Percentiles rank a stretch among this genome's conserved stretches.
Conservation (phyloP, 2,888 invertebrate species). For the Melanostoma mellinum region DNA sequence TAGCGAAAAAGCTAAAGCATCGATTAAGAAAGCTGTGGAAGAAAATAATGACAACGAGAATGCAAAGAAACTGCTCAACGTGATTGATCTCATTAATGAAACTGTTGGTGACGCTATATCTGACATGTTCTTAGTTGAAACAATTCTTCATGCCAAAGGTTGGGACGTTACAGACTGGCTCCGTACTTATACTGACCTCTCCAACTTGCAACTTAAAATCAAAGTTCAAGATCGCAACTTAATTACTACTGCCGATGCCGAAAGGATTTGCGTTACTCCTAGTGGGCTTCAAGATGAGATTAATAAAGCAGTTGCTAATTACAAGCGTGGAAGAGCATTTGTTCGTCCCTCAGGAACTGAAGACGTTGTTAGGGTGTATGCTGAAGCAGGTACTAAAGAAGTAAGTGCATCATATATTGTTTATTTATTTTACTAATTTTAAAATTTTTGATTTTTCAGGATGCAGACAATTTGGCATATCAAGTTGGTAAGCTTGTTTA, state of each 20-base stretch:
- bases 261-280: slow-evolving; percentile 91
- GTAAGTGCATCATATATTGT: slow-evolving; percentile 78
- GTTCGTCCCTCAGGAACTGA: slow-evolving; percentile 99
- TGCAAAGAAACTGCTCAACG: slow-evolving; percentile 85
- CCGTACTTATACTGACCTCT: slow-evolving; percentile 91
- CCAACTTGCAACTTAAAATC: slow-evolving; percentile 94
- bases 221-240: slow-evolving; percentile 92
- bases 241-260: slow-evolving; percentile 94
- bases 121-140: slow-evolving; percentile 96
- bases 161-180: slow-evolving; percentile 93
- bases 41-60: slow-evolving; percentile 75
- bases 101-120: slow-evolving; percentile 98
- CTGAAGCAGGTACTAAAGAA: slow-evolving; percentile 92
- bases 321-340: slow-evolving; percentile 91
- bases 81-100: slow-evolving; percentile 95
- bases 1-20: slow-evolving; percentile 86
- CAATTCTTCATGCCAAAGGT: slow-evolving; percentile 91
- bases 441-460: slow-evolving; percentile 77
- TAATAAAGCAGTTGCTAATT: slow-evolving; percentile 87
- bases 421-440: neutral
- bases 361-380: slow-evolving; percentile 97
- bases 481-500: slow-evolving; percentile 90
- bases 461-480: slow-evolving; percentile 88
- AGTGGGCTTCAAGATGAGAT: slow-evolving; percentile 92
- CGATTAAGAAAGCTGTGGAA: slow-evolving; percentile 83